Evolutionary conservation across 2,113 vertebrate genomes (phyloP).

Genomic region (Misgurnus mizolepis): DNA sequence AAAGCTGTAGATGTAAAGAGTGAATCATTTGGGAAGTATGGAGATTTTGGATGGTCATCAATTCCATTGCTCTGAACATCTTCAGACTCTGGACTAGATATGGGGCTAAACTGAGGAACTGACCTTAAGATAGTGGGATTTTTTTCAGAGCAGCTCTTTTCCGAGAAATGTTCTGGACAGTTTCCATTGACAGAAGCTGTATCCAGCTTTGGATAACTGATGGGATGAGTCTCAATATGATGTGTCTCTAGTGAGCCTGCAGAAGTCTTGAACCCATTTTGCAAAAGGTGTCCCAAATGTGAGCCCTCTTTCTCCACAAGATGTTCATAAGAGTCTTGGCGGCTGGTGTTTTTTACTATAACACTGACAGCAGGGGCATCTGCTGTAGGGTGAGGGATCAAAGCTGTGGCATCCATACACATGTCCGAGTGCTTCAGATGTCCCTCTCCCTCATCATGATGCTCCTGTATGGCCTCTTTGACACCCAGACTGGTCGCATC

Average conservation of each 20-base stretch:
- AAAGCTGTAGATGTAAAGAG: slow-evolving; percentile 72
- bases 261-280: slow-evolving; percentile 85
- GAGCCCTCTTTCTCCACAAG: slow-evolving; percentile 77
- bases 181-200: slow-evolving; percentile 85
- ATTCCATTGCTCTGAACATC: slow-evolving; percentile 74
- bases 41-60: slow-evolving; percentile 73
- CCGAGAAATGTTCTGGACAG: slow-evolving; percentile 72
- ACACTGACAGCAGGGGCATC: slow-evolving; percentile 90
- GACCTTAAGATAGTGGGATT: slow-evolving; percentile 82
- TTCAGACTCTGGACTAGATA: slow-evolving; percentile 89
- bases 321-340: slow-evolving; percentile 84
- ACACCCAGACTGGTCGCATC: slow-evolving; percentile 92
- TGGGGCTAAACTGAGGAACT: slow-evolving; percentile 86
- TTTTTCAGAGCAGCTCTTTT: slow-evolving; percentile 79
- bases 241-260: slow-evolving; percentile 73
- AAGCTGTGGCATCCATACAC: slow-evolving; percentile 81
- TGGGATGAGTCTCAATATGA: slow-evolving; percentile 56
- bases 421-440: slow-evolving; percentile 84
- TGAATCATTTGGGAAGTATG: slow-evolving; percentile 76
- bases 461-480: slow-evolving; percentile 87
- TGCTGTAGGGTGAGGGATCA: slow-evolving; percentile 74
- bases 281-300: slow-evolving; percentile 75
- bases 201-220: slow-evolving; percentile 81
- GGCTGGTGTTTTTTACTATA: slow-evolving; percentile 95
- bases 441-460: slow-evolving; percentile 83